Conservation (phyloP, 2,113 vertebrate genomes). For the Spilogale gracilis region DNA sequence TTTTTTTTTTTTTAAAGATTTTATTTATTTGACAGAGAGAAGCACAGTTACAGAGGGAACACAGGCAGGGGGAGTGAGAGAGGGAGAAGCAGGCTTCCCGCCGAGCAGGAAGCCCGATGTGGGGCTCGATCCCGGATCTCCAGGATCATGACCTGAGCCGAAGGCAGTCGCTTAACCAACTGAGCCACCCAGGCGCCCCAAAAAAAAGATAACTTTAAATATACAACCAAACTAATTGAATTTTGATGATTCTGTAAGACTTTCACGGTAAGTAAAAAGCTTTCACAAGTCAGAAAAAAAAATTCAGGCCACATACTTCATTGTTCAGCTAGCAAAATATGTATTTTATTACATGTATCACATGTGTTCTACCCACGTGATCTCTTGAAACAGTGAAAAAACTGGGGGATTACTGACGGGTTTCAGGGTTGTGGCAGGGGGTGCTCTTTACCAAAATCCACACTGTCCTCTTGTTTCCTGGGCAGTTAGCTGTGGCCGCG, state of each 20-base stretch:
- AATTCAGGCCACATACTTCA: background rate
- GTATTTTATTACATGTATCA: background rate
- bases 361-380: background rate
- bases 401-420: background rate
- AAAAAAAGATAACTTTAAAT: background rate
- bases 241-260: conserved; percentile 44
- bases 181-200: too few species aligned
- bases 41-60: too few species aligned
- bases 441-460: background rate
- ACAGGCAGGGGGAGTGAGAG: too few species aligned
- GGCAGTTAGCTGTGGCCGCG: background rate
- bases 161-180: too few species aligned
- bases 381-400: background rate
- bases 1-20: too few species aligned
- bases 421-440: background rate
- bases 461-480: background rate
- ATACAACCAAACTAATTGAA: background rate
- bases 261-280: background rate
- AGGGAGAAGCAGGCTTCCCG: too few species aligned
- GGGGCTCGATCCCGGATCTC: too few species aligned
- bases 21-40: too few species aligned
- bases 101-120: too few species aligned
- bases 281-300: conserved; percentile 9
- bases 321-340: conserved; percentile 29
- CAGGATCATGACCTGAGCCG: too few species aligned